These are phyloP conservation scores for Merops nubicus DNA, from an alignment of 2,113 vertebrate genomes.

Conservation along the genomic window DNA sequence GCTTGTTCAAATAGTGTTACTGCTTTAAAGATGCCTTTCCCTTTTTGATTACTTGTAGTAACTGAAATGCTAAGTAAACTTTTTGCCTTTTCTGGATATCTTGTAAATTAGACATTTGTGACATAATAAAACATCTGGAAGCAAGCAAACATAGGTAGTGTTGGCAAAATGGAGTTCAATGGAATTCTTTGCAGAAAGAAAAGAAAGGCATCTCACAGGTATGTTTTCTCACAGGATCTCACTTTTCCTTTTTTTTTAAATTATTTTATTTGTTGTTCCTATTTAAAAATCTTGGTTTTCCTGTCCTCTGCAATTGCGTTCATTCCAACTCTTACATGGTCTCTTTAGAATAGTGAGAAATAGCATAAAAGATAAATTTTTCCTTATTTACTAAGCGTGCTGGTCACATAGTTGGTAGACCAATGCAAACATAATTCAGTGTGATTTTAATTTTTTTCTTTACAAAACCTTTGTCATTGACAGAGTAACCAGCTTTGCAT, in stretches of 20 bases:
- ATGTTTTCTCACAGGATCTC: not conserved
- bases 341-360: not conserved
- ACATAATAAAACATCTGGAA: not conserved
- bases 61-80: not conserved
- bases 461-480: not conserved
- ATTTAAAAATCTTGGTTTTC: not conserved
- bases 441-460: not conserved
- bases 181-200: not conserved
- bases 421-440: not conserved
- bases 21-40: constrained; percentile 1
- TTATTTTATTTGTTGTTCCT: not conserved
- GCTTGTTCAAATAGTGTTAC: not conserved
- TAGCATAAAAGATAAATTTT: not conserved
- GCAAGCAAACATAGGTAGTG: not conserved
- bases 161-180: not conserved
- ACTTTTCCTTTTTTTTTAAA: too few relatives aligned
- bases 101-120: not conserved
- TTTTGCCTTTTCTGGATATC: not conserved
- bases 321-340: not conserved
- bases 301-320: not conserved
- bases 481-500: not conserved
- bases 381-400: not conserved
- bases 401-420: not conserved
- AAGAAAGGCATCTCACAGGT: not conserved
- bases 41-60: constrained; percentile 15